Percentiles rank a stretch among this genome's conserved stretches.
phyloP scores from a whole-genome alignment of 2,797 vertebrate species.

The Hylomyscus alleni region DNA sequence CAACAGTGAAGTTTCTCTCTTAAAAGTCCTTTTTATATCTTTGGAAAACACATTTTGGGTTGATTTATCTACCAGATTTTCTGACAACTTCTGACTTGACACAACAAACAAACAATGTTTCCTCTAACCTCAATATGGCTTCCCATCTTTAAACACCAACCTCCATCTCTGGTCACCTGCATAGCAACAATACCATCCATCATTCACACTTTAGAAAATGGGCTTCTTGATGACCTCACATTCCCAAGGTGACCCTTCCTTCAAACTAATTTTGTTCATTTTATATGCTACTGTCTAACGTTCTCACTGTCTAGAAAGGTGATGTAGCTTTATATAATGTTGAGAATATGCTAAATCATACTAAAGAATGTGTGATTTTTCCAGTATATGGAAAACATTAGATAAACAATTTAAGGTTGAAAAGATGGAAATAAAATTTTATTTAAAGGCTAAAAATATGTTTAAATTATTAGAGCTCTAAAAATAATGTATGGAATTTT shows the following conservation, averaged over 20 bases:
- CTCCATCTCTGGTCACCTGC: neutral
- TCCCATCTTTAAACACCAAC: neutral
- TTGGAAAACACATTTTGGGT: neutral
- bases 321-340: neutral
- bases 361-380: neutral
- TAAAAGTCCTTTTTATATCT: slow-evolving; percentile 35
- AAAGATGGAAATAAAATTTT: neutral
- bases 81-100: slow-evolving; percentile 48
- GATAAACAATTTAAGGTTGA: slow-evolving; percentile 4
- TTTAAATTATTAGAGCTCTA: slow-evolving; percentile 40
- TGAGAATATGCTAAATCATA: neutral
- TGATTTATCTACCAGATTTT: slow-evolving; percentile 61
- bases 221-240: neutral
- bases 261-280: slow-evolving; percentile 25
- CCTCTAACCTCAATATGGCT: slow-evolving; percentile 8
- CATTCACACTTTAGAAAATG: neutral
- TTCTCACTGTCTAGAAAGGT: neutral
- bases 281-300: slow-evolving; percentile 17
- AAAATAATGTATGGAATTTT: slow-evolving; percentile 7
- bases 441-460: neutral
- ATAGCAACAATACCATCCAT: neutral
- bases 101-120: slow-evolving; percentile 28
- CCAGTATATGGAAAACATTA: neutral
- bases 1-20: slow-evolving; percentile 39
- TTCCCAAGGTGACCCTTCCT: slow-evolving; percentile 16